phyloP scores from a whole-genome alignment of 1,140 invertebrate genomes.

The Drosophila equinoxialis region DNA sequence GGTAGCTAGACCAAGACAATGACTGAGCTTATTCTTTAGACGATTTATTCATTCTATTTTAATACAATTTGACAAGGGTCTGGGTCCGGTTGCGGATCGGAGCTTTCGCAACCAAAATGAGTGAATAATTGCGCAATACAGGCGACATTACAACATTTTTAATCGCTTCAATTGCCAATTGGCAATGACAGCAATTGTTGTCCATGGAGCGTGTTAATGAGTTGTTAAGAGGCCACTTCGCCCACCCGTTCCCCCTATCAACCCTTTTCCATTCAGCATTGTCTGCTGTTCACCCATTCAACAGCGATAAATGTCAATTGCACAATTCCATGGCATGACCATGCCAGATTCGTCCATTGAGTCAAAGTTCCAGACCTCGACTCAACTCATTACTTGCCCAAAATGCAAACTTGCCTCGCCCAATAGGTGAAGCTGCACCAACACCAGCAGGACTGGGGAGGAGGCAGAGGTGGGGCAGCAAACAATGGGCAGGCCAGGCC shows the following conservation, averaged over 20 bases:
- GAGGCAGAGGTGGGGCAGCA: constrained; percentile 27
- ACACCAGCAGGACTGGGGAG: too few relatives aligned
- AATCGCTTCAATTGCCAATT: constrained; percentile 47
- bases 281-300: constrained; percentile 30
- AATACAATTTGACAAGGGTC: constrained; percentile 63
- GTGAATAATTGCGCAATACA: constrained; percentile 57
- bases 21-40: constrained; percentile 7
- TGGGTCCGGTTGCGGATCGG: constrained; percentile 45
- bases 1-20: constrained; percentile 31
- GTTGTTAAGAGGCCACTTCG: constrained; percentile 64
- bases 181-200: constrained; percentile 57
- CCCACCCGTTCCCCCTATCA: not conserved
- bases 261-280: constrained; percentile 2
- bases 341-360: constrained; percentile 31
- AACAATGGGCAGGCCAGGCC: constrained; percentile 42
- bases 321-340: constrained; percentile 28
- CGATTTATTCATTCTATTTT: constrained; percentile 32
- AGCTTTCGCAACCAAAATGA: constrained; percentile 44
- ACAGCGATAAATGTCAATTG: constrained; percentile 77
- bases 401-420: constrained; percentile 13
- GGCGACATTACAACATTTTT: constrained; percentile 58
- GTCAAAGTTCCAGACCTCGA: constrained; percentile 20
- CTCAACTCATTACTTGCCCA: constrained; percentile 18
- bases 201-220: constrained; percentile 70
- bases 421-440: not conserved